These are phyloP conservation scores for Drosophila acutilabella DNA, from an alignment of 2,888 invertebrate genomes.

Conservation along the genomic window DNA sequence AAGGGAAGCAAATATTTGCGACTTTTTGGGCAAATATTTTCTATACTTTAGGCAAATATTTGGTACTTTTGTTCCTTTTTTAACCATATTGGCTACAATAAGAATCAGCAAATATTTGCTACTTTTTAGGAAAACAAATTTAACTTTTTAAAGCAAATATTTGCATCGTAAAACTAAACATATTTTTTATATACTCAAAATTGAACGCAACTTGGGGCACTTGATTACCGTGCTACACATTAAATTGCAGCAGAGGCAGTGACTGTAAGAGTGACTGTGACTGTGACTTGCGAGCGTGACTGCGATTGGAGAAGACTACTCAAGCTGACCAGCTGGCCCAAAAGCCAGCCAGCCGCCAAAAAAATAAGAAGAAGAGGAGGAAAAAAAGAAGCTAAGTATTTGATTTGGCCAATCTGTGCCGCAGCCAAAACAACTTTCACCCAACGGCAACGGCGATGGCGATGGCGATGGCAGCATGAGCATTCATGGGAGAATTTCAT, in stretches of 20 bases:
- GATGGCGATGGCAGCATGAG: neutral
- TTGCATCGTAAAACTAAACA: too few relatives aligned
- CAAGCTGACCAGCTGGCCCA: neutral
- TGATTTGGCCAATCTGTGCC: slow-evolving; percentile 58
- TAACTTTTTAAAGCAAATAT: too few relatives aligned
- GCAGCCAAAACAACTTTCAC: slow-evolving; percentile 75
- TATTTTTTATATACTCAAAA: too few relatives aligned
- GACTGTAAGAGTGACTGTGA: neutral
- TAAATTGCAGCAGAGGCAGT: neutral
- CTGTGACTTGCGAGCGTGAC: neutral
- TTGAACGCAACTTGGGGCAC: too few relatives aligned
- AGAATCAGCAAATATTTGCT: too few relatives aligned
- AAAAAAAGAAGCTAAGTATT: slow-evolving; percentile 30
- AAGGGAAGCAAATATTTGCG: too few relatives aligned
- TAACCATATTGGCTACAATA: too few relatives aligned
- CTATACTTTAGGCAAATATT: too few relatives aligned
- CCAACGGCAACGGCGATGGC: slow-evolving; percentile 15
- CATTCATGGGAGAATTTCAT: neutral
- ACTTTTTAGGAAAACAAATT: too few relatives aligned
- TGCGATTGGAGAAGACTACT: neutral
- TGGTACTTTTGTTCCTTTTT: too few relatives aligned
- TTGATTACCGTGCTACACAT: too few relatives aligned
- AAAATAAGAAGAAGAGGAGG: neutral
- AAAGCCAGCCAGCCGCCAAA: neutral
- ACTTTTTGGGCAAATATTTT: too few relatives aligned